Evolutionary conservation across 2,888 invertebrate species (phyloP), one percentile per base, ranked within the genome.

Genomic region (Leptopterna dolabrata): DNA sequence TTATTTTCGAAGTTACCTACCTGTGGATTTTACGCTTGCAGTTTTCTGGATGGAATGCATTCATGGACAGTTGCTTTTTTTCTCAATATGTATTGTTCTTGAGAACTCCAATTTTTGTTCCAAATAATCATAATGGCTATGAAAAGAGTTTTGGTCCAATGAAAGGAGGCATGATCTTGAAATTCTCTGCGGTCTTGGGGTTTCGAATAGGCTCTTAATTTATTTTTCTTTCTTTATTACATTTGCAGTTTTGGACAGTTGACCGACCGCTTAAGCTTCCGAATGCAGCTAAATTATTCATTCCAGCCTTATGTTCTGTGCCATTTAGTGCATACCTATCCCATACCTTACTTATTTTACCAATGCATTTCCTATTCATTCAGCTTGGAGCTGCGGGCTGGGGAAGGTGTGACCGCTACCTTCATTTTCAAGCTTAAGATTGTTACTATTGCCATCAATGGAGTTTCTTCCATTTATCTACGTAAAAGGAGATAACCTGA

Each of bases 21-120:
- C 24, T 81, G 16, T 36, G 24, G 83, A 36, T 85, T 85, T 71
- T 45, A 30, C 85, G 85, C 85, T 85, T 85, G 85, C 76, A 13
- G 73, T 43, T 29, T 73, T 85, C 36, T 55, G 27, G 29, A 51
- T 85, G 73, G 85, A 85, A 85, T 85, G 85, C 85, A 36, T 83
- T 70, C 55, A 19, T n/a, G 16, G n/a, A 73, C 2, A n/a, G 19
- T 81, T 29, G 81, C 81, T 81, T 81, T 55, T 11, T 81, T 30
- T 30, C 11, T n/a, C 51, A 51, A 45, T 45, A 78, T 45, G 41
- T 19, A 19, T 76, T 76, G 13, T 30, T 76, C 19, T 30, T 76
- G 36, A 41, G 19, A 0, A 51, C 16, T 51, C 51, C n/a, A n/a
- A 51, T 51, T 51, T 16, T 51, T 51, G 2, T 7, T 7, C 36